These are phyloP conservation scores for Pseudorectes ferrugineus DNA, from an alignment of 2,113 vertebrate species.

Conservation along the genomic window DNA sequence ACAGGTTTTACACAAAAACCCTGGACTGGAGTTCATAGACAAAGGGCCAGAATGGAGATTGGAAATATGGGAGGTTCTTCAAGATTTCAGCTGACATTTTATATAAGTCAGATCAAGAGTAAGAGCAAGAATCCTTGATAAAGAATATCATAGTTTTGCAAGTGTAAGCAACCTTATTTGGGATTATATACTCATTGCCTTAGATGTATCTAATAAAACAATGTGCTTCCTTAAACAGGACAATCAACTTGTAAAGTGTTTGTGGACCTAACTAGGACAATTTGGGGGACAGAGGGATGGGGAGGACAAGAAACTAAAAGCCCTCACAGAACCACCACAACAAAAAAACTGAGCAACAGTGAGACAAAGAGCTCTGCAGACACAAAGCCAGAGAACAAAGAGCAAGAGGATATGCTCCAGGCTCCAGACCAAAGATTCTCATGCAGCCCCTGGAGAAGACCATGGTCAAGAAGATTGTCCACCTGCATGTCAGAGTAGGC, in stretches of 20 bases:
- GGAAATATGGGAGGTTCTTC: neutral
- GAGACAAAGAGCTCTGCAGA: neutral
- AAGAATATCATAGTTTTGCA: neutral
- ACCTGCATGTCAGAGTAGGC: rapidly evolving
- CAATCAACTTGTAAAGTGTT: neutral
- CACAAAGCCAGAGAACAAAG: neutral
- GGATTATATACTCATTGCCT: neutral
- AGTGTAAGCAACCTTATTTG: neutral
- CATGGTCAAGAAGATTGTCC: neutral
- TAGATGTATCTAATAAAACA: neutral
- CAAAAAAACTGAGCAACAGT: neutral
- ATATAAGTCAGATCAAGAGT: neutral
- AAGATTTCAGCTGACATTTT: neutral
- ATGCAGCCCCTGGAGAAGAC: neutral
- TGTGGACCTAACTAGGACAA: neutral
- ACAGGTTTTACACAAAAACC: neutral
- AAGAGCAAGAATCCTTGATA: neutral
- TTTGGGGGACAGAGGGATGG: neutral
- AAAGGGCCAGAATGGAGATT: neutral
- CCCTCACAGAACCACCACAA: neutral
- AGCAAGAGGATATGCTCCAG: neutral
- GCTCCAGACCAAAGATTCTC: neutral
- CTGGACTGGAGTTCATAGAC: neutral
- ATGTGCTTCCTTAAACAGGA: neutral
- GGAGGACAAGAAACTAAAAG: neutral